Evolutionary conservation across 1,140 invertebrate genomes (phyloP).

Genomic region (Bombus superbus): DNA sequence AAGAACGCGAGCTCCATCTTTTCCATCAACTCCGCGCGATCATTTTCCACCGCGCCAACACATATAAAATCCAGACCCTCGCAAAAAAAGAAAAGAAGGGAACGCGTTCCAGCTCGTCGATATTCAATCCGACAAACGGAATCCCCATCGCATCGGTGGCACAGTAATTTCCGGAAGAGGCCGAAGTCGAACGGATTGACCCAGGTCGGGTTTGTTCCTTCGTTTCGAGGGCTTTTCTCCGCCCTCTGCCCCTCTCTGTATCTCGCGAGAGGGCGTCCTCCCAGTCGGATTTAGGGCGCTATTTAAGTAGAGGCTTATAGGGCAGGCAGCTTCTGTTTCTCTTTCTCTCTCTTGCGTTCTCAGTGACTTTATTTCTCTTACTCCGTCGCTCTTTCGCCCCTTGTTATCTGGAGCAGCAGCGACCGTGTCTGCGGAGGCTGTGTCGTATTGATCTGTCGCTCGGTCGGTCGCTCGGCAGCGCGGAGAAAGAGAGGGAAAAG

Average conservation of each 20-base stretch:
- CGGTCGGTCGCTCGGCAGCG: constrained; percentile 67
- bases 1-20: no score
- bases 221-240: constrained; percentile 41
- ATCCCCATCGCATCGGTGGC: constrained; percentile 11
- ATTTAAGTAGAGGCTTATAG: constrained; percentile 78
- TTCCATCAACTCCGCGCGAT: no score
- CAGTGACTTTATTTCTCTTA: background rate
- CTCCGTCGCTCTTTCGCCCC: constrained; percentile 50
- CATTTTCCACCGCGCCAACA: no score
- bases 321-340: constrained; percentile 63
- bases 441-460: constrained; percentile 80
- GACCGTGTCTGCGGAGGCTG: constrained; percentile 74
- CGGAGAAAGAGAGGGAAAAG: constrained; percentile 60
- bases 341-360: background rate
- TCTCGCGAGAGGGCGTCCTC: constrained; percentile 13
- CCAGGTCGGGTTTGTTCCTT: constrained; percentile 36
- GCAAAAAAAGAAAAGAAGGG: background rate
- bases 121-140: constrained; percentile 11
- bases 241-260: background rate
- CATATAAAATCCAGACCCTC: no score
- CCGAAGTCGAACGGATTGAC: constrained; percentile 44
- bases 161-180: constrained; percentile 33
- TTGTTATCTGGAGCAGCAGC: constrained; percentile 79
- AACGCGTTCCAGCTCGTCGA: background rate
- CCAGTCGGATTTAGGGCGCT: constrained; percentile 71